Conservation (phyloP, 2,888 invertebrate genomes). For the Dorcus parallelipipedus region DNA sequence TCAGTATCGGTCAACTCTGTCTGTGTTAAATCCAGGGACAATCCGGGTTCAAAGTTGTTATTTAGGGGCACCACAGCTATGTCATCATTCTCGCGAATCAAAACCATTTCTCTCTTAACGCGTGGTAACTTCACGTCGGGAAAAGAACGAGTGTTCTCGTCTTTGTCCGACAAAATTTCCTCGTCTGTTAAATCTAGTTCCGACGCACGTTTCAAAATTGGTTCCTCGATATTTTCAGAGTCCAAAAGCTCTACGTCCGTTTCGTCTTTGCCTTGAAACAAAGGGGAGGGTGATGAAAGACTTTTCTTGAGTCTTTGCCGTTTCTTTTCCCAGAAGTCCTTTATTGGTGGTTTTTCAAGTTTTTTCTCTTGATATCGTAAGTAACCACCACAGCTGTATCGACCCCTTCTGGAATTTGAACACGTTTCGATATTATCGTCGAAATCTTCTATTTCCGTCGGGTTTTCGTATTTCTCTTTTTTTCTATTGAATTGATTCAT, state of each 20-base stretch:
- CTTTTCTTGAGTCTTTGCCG: slow-evolving; percentile 23
- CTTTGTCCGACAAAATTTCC: slow-evolving; percentile 24
- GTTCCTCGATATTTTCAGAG: slow-evolving; percentile 18
- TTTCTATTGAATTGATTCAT: not conserved
- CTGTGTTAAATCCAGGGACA: slow-evolving; percentile 8
- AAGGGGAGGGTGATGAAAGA: not conserved
- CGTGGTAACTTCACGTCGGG: slow-evolving; percentile 40
- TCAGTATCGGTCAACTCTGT: slow-evolving; percentile 41
- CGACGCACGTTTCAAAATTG: no score
- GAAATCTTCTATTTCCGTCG: slow-evolving; percentile 40
- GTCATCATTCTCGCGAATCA: slow-evolving; percentile 38
- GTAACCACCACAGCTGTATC: not conserved
- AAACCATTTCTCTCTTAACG: slow-evolving; percentile 49
- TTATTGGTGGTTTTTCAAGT: not conserved
- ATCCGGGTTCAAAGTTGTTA: slow-evolving; percentile 10
- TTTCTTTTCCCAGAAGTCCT: slow-evolving; percentile 3
- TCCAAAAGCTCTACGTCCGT: slow-evolving; percentile 49
- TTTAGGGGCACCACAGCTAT: slow-evolving; percentile 13
- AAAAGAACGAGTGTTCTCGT: slow-evolving; percentile 25
- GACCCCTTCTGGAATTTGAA: slow-evolving; percentile 19
- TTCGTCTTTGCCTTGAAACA: no score
- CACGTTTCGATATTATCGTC: slow-evolving; percentile 29
- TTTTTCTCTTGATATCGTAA: not conserved
- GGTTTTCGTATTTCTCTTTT: slow-evolving; percentile 22
- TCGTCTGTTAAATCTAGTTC: slow-evolving; percentile 26